phyloP scores from a whole-genome alignment of 2,797 vertebrate genomes.

The Salmo trutta region DNA sequence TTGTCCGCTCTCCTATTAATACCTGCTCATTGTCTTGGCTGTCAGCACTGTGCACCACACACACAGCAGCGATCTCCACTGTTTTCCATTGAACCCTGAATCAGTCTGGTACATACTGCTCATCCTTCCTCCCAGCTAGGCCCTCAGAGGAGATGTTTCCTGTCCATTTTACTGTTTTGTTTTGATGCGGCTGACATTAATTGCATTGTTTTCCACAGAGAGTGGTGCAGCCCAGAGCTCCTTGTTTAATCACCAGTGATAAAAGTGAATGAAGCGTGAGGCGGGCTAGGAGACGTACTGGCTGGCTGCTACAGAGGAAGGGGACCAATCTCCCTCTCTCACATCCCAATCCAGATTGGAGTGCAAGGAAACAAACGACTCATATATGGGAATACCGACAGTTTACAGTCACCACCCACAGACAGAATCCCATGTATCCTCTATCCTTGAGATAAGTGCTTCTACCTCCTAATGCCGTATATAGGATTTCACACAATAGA shows the following conservation, averaged over 20 bases:
- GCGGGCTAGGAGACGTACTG: constrained; percentile 6
- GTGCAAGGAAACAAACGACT: neutral
- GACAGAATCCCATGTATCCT: neutral
- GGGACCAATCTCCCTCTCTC: neutral
- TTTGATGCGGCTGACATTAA: constrained; percentile 43
- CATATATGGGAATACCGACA: neutral
- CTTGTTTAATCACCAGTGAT: constrained; percentile 47
- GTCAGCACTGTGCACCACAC: neutral
- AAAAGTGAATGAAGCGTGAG: constrained; percentile 44
- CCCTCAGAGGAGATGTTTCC: constrained; percentile 10
- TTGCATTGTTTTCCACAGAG: constrained; percentile 45
- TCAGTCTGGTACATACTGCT: neutral
- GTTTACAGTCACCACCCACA: neutral
- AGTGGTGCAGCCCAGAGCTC: constrained; percentile 36
- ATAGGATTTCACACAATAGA: constrained; percentile 23
- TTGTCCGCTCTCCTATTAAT: neutral
- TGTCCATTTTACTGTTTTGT: constrained; percentile 38
- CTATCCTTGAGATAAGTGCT: constrained; percentile 27
- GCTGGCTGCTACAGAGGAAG: neutral
- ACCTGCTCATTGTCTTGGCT: neutral
- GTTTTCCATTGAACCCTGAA: neutral
- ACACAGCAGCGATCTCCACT: neutral
- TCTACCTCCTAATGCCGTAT: constrained; percentile 14
- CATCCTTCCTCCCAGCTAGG: neutral
- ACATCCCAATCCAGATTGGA: neutral